Base-by-base conservation (phyloP, 2,113 vertebrate species). In the Felis chaus region DNA sequence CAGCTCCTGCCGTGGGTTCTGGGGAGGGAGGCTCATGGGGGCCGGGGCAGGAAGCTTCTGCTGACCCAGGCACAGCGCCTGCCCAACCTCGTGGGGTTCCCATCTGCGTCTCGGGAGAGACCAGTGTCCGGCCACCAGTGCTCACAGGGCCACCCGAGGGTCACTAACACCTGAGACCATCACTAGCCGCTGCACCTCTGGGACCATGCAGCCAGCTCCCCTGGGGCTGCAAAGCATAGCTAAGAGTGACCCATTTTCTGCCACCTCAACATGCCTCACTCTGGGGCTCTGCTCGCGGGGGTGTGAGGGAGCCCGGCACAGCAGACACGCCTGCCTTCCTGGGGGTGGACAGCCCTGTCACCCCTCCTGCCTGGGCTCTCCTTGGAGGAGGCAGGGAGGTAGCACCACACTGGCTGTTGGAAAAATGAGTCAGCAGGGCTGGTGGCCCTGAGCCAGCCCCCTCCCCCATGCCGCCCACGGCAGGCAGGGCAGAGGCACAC, bases 401-500 rank as follows among this genome's bases (percentile, higher is more conserved):
- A 2, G 8, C 23, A 19, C 69, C 71, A 13, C 33, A 18, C 36
- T 3, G 4, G 69, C 23, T 31, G 61, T 4, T 8, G 29, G 66
- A 12, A 55, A 78, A 27, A 29, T 31, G 71, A 36, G 31, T 85
- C 71, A 85, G 88, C 94, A 91, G 36, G n/a, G 48, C 31, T 12
- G 53, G 21, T 16, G 1, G 6, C 57, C 69, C 71, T 12, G 45
- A 66, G 87, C 55, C 45, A 0, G 53, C 16, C 23, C 57, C 36
- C 7, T 15, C 55, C 57, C 36, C 8, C 0, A 0, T 14, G 74
- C 71, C 39, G 65, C 39, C 55, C 73, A 7, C 7, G 2, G 21
- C 2, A 5, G 27, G 68, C 10, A 6, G 23, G 0, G 3, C 1
- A 4, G 57, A 10, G 39, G 69, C 33, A 6, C 16, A n/a, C 13